A percentile compares a stretch with the other conserved stretches of the same genome.
phyloP scores from a whole-genome alignment of 2,113 vertebrate species.

The Cichladusa arquata region DNA sequence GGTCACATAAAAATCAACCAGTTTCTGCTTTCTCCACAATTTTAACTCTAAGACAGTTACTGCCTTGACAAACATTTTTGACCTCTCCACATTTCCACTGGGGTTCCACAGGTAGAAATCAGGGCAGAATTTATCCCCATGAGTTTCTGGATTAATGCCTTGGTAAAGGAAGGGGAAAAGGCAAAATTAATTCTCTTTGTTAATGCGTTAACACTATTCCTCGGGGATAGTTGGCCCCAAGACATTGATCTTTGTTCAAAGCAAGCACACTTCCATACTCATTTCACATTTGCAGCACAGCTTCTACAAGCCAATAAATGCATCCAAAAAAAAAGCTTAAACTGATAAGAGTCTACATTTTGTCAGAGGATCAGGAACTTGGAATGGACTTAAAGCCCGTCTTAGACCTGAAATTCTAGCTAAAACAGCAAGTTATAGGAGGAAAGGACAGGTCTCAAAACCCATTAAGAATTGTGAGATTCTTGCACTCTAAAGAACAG shows the following conservation, averaged over 20 bases:
- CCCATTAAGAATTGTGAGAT: neutral
- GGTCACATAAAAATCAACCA: neutral
- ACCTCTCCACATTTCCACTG: conserved; percentile 33
- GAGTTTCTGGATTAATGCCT: conserved; percentile 40
- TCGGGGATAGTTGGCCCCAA: neutral
- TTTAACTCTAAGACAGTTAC: neutral
- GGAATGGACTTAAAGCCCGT: neutral
- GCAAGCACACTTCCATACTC: neutral
- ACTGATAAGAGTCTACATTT: neutral
- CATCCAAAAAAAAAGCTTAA: neutral
- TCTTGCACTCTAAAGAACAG: neutral
- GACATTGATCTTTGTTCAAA: neutral
- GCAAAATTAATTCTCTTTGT: conserved; percentile 56
- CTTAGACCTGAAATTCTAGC: neutral
- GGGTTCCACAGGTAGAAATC: conserved; percentile 41
- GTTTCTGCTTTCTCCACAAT: neutral
- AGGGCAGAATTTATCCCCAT: conserved; percentile 28
- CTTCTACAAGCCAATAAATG: neutral
- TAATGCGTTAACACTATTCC: neutral
- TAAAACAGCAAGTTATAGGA: neutral
- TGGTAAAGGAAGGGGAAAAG: conserved; percentile 20
- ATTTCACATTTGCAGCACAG: neutral
- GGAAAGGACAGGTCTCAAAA: neutral
- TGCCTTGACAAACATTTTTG: conserved; percentile 23
- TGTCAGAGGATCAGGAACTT: neutral